Evolutionary conservation across 2,113 vertebrate genomes (phyloP), one percentile per base, ranked within the genome.

Genomic region (Papio anubis): DNA sequence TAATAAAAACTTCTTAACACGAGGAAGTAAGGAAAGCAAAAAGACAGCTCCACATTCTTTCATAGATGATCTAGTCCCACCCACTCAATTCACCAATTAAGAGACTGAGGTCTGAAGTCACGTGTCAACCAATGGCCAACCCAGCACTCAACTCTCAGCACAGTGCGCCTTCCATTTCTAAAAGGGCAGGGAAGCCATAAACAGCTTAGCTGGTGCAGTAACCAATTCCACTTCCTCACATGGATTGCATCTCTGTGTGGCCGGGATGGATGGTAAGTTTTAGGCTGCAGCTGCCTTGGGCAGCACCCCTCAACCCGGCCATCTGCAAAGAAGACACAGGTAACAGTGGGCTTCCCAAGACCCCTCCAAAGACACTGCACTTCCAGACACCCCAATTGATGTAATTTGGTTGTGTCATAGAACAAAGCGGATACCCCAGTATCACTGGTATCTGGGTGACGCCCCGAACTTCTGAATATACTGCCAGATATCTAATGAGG

Each of bases 1-100:
- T 88, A 85, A 73, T 72, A 84, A 97, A 88, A 84, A 20, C 11
- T 88, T 87, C 50, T 73, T 82, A 93, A 96, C 66, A 88, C 83
- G 25, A 81, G 45, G 80, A 94, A 94, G 23, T 27, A 79, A 84
- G 52, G 35, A 93, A 95, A 83, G 91, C 79, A 95, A 80, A 80
- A 72, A 55, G 76, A 91, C 23, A 95, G 79, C 25, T n/a, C 64
- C 52, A 82, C 50, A 73, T 52, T 30, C 59, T 88, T 94, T 88
- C 73, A 90, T 16, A 83, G 79, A 72, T 72, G 23, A 81, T 83
- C 50, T 89, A 76, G 66, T 23, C 59, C 72, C 64, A 72, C 50
- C 91, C 68, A 97, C 57, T 75, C 92, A 38, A 61, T 94, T 93
- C 88, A 68, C 27, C 87, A 48, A 16, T 38, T 61, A 40, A 40